Base-by-base conservation (phyloP, 35 echinoderm and acorn worm species). In the Ptychodera flava region DNA sequence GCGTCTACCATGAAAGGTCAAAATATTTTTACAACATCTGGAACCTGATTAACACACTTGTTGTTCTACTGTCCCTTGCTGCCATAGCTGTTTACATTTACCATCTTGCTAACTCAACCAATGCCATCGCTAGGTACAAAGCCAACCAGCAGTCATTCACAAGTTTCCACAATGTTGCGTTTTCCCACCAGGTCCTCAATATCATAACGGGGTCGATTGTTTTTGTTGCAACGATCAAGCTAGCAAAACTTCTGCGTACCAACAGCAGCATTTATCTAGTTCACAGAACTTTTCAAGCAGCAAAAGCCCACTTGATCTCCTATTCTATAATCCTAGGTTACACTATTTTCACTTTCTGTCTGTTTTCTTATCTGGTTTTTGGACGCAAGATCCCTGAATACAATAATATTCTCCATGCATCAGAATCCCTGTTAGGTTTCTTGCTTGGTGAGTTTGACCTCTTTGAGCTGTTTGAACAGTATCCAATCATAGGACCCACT, bases 211-310 rank as follows among this genome's bases (percentile, higher is more conserved):
- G 84, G 16, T 78, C 52, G 29, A 85, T 99, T 29, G 93, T 92
- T 0, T 92, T 99, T 82, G 78, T 81, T 76, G 84, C 87, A 33
- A 88, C 88, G 32, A 64, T 99, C 31, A 94, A 94, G 32, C 92
- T 88, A 31, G 37, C 86, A 78, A 99, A 99, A 83, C 38, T 99
- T 78, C 93, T 99, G 1, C 96, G 89, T 31, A 92, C 84, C 83
- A 99, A 99, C 83, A 88, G 82, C 64, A 99, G 93, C 30, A 92
- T 99, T 27, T 82, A 78, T 36, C 82, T 94, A 6, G 53, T 99
- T 27, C 88, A 94, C 31, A 85, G 34, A 31, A 94, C 96, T 0
- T 53, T 94, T 2, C 30, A 37, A 31, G 78, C 37, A 35, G 78
- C 94, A 79, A 53, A 78, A 52, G 30, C 16, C 1, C 78, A 92